Conservation (phyloP, 30 jellyfish, hydroid and myxozoan genomes). For the Clytia hemisphaerica region DNA sequence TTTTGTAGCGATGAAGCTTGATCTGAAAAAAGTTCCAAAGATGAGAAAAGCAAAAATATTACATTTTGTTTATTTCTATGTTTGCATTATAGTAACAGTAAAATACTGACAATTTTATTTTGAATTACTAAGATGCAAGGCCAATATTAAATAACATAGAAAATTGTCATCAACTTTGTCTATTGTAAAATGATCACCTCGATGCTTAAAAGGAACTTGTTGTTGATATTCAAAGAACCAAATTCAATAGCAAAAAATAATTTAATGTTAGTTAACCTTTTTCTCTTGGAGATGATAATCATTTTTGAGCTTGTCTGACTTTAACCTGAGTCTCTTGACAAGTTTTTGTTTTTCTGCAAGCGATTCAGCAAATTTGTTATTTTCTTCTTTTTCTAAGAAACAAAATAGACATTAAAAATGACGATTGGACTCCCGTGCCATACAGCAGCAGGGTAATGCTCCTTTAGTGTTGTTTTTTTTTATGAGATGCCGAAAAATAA, state of each 20-base stretch:
- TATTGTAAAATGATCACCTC: too few species aligned
- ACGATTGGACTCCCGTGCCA: background rate
- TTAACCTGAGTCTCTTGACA: background rate
- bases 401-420: background rate
- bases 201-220: too few species aligned
- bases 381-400: background rate
- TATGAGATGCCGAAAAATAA: too few species aligned
- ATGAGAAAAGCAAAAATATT: too few species aligned
- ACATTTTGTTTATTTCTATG: too few species aligned
- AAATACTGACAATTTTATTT: too few species aligned
- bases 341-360: background rate
- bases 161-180: too few species aligned
- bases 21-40: conserved; percentile 8
- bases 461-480: background rate
- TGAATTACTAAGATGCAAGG: too few species aligned
- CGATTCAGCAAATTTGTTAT: background rate
- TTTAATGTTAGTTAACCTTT: background rate
- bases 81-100: too few species aligned
- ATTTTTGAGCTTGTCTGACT: background rate
- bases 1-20: conserved; percentile 5
- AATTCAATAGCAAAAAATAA: background rate
- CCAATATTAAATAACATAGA: too few species aligned
- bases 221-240: background rate
- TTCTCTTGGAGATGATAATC: background rate
- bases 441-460: background rate